Base-by-base conservation (phyloP, 2,797 vertebrate genomes). In the Typhlichthys eigenmanni region DNA sequence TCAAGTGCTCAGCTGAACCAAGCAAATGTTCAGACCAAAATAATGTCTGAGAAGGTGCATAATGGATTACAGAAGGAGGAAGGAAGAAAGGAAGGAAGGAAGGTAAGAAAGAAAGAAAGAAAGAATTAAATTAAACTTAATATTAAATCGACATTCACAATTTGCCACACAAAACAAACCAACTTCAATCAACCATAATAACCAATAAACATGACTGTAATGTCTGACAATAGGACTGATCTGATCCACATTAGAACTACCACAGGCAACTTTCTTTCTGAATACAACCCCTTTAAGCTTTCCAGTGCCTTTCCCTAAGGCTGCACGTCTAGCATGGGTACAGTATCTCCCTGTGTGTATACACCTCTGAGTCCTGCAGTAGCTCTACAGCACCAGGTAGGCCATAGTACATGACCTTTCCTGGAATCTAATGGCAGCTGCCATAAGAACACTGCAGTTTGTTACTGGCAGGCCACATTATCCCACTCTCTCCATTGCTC, bases 331-430 rank as follows among this genome's bases (percentile, higher is more conserved):
- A 8, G 45, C 38, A 32, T 58, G 1, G 29, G 38, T 61, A 6
- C 17, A 47, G 68, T 64, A 52, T 69, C 67, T 17, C 32, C 61
- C 58, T 60, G 60, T 81, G 64, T 64, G n/a, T 66, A 71, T 70
- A 78, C 82, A 64, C 47, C 47, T 60, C 76, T 87, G 79, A 86
- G 70, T 82, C 75, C 87, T 50, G 63, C 64, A 71, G 45, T 74
- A 65, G 84, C 80, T 72, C 60, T 70, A 81, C 72, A 55, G 72
- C 48, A 66, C 55, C 32, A 70, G 24, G 24, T 24, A 24, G 24
- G 3, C 24, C 24, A 24, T 24, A 78, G 80, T 86, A 60, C 84
- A 68, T 55, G 83, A 91, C 89, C 87, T 90, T 87, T 83, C 77
- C 84, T 74, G 72, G 72, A 84, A 86, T 78, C 76, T 72, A 62